These are phyloP conservation scores for Electrona antarctica DNA, from an alignment of 2,113 vertebrate genomes.

Conservation along the genomic window DNA sequence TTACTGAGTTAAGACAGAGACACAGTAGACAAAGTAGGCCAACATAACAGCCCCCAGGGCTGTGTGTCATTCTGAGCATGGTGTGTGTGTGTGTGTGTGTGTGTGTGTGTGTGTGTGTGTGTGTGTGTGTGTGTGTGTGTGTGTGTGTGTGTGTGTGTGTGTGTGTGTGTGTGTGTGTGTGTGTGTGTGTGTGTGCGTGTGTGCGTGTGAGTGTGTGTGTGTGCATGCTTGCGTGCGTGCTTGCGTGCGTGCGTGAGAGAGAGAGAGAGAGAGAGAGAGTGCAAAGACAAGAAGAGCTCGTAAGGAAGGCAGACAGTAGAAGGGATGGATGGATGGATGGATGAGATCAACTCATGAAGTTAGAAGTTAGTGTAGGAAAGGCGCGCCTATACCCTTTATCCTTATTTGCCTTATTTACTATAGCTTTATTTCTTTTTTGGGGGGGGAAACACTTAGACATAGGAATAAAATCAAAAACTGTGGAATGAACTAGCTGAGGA, in stretches of 20 bases:
- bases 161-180: neutral
- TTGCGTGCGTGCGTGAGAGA: neutral
- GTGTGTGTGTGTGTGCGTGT: neutral
- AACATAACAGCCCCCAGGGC: slow-evolving; percentile 63
- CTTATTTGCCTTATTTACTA: too few species aligned
- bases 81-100: slow-evolving; percentile 41
- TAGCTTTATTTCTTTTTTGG: too few species aligned
- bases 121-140: neutral
- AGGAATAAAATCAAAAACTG: too few species aligned
- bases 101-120: slow-evolving; percentile 21
- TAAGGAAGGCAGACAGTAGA: slow-evolving; percentile 4
- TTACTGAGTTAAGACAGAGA: slow-evolving; percentile 65
- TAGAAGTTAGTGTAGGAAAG: too few species aligned
- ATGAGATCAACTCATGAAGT: too few species aligned
- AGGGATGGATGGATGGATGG: neutral
- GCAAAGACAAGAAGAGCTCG: slow-evolving; percentile 8
- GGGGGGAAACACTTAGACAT: too few species aligned
- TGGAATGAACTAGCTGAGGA: too few species aligned
- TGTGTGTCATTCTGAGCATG: slow-evolving; percentile 11
- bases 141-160: neutral
- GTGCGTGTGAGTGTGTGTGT: neutral
- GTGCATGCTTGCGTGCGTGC: neutral
- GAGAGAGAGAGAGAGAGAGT: slow-evolving; percentile 23
- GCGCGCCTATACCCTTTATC: too few species aligned
- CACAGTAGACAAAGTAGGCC: slow-evolving; percentile 62